Conservation (phyloP, 2,797 vertebrate species). For the Clamator glandarius region DNA sequence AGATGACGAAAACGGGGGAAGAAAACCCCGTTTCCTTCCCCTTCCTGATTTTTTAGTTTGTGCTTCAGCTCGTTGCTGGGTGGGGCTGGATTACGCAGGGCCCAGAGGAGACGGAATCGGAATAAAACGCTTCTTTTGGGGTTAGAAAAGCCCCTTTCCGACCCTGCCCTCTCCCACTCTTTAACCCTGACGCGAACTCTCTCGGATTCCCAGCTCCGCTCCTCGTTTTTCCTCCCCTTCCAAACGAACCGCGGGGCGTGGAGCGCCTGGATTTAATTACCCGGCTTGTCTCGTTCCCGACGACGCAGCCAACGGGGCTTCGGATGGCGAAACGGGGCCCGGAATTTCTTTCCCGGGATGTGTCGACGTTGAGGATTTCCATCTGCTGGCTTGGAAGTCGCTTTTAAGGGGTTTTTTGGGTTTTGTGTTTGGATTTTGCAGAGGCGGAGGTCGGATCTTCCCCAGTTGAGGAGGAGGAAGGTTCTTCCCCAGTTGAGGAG, state of each 20-base stretch:
- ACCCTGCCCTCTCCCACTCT: fast-evolving
- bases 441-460: too few relatives aligned
- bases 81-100: too few relatives aligned
- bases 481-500: too few relatives aligned
- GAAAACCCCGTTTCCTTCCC: too few relatives aligned
- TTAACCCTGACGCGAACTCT: fast-evolving
- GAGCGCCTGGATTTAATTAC: neutral
- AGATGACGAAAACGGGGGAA: too few relatives aligned
- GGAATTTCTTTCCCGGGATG: neutral
- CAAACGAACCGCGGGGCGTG: neutral
- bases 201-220: neutral
- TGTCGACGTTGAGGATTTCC: neutral
- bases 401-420: neutral
- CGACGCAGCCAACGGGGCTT: neutral
- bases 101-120: neutral
- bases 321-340: neutral
- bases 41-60: too few relatives aligned
- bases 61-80: too few relatives aligned
- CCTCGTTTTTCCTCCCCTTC: too few relatives aligned
- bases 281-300: neutral
- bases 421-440: too few relatives aligned
- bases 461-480: too few relatives aligned
- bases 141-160: neutral
- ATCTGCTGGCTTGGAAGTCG: fast-evolving
- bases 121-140: too few relatives aligned